Conservation (phyloP, 2,888 invertebrate genomes). For the Zaprionus obscuricornis region DNA sequence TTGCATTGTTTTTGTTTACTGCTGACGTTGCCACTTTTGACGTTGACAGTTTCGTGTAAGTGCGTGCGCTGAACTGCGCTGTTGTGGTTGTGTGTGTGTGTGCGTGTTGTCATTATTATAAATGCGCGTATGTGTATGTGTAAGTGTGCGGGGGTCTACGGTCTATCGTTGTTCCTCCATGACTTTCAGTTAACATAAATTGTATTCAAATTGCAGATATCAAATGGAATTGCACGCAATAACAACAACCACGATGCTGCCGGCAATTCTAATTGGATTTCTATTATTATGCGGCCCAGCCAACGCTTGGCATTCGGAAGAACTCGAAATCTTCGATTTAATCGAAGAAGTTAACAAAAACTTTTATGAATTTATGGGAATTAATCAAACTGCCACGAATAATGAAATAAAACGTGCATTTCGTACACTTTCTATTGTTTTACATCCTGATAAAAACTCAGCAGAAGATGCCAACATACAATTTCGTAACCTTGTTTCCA, state of each 20-base stretch:
- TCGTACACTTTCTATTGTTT: conserved; percentile 91
- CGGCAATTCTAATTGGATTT: conserved; percentile 27
- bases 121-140: conserved; percentile 29
- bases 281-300: conserved; percentile 40
- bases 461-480: conserved; percentile 96
- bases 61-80: conserved; percentile 33
- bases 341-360: conserved; percentile 98
- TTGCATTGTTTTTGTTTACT: conserved; percentile 55
- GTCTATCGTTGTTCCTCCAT: conserved; percentile 34
- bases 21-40: conserved; percentile 63
- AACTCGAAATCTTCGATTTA: conserved; percentile 97
- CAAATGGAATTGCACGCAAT: conserved; percentile 24
- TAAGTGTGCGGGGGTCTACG: conserved; percentile 46
- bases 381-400: conserved; percentile 92
- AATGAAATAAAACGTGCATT: conserved; percentile 95
- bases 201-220: too few relatives aligned
- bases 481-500: conserved; percentile 96
- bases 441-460: conserved; percentile 97
- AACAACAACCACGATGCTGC: conserved; percentile 16
- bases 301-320: conserved; percentile 91
- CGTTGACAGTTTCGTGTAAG: conserved; percentile 56
- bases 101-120: too few relatives aligned
- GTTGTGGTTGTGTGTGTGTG: conserved; percentile 1
- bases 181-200: conserved; percentile 38
- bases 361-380: conserved; percentile 94